These are phyloP conservation scores for Buathra laborator DNA, from an alignment of 2,888 invertebrate genomes.

Conservation along the genomic window DNA sequence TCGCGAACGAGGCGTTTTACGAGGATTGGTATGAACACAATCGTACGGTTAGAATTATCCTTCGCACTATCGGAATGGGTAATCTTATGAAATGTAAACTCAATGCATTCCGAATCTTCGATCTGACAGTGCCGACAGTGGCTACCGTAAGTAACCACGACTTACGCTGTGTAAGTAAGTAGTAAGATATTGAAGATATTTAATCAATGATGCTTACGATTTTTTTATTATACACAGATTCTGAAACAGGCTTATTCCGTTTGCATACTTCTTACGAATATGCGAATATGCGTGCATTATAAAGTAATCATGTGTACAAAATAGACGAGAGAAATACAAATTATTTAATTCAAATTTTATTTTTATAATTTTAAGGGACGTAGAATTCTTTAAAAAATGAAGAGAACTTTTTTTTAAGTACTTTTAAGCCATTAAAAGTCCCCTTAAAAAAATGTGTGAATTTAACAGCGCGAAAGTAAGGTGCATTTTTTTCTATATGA, in stretches of 20 bases:
- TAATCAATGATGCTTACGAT: background rate
- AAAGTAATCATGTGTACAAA: too few species aligned
- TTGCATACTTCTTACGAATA: conserved; percentile 43
- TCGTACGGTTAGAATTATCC: conserved; percentile 43
- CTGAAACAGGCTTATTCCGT: conserved; percentile 58
- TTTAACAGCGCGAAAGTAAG: too few species aligned
- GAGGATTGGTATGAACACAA: conserved; percentile 69
- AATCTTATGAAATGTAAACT: conserved; percentile 71
- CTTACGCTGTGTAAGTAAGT: background rate
- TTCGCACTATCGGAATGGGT: conserved; percentile 64
- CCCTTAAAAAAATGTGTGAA: too few species aligned
- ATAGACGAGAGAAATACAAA: too few species aligned
- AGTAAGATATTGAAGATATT: background rate
- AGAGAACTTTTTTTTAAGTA: too few species aligned
- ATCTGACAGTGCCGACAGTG: conserved; percentile 74
- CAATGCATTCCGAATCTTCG: conserved; percentile 64
- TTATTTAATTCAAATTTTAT: too few species aligned
- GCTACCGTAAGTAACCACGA: conserved; percentile 67
- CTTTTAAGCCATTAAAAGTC: too few species aligned
- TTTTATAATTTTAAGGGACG: too few species aligned
- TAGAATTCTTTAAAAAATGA: too few species aligned
- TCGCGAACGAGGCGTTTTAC: conserved; percentile 71
- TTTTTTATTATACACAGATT: conserved; percentile 28
- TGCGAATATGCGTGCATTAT: too few species aligned
- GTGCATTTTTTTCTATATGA: too few species aligned